phyloP scores from a whole-genome alignment of 2,888 invertebrate genomes.

The Scaptomyza polygonia region DNA sequence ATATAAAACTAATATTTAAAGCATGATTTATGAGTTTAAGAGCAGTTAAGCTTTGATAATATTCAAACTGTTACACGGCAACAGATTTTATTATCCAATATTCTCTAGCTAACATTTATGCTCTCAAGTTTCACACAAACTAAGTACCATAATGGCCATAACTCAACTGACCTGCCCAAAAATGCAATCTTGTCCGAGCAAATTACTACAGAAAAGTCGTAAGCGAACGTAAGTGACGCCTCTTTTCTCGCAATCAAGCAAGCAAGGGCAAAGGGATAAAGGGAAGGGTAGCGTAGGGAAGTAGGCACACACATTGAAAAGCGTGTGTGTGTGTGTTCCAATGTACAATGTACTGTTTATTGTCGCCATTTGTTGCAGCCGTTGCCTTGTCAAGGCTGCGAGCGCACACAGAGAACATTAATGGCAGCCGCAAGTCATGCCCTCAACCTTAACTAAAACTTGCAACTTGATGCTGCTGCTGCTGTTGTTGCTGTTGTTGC shows the following conservation, averaged over 20 bases:
- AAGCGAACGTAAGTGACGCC: conserved; percentile 3
- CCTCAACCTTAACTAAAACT: conserved; percentile 68
- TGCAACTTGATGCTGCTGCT: conserved; percentile 29
- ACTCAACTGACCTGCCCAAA: conserved; percentile 18
- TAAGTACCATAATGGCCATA: conserved; percentile 1
- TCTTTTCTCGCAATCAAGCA: background rate
- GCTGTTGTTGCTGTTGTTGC: background rate
- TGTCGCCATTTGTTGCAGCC: conserved; percentile 62
- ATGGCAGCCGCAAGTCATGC: conserved; percentile 75
- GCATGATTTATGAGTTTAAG: no score
- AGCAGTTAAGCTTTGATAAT: no score
- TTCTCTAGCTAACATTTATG: background rate
- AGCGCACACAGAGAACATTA: conserved; percentile 45
- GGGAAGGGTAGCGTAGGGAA: no score
- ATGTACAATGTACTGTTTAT: conserved; percentile 63
- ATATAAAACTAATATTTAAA: no score
- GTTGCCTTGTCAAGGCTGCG: conserved; percentile 56
- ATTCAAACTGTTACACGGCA: background rate
- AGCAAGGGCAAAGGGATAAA: no score
- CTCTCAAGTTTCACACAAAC: background rate
- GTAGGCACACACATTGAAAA: conserved; percentile 22
- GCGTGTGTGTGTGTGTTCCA: conserved; percentile 31
- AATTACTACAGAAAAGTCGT: conserved; percentile 19
- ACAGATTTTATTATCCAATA: background rate
- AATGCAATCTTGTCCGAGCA: conserved; percentile 26